phyloP scores from a whole-genome alignment of 1,140 invertebrate species.

The Drosophila ironensis region DNA sequence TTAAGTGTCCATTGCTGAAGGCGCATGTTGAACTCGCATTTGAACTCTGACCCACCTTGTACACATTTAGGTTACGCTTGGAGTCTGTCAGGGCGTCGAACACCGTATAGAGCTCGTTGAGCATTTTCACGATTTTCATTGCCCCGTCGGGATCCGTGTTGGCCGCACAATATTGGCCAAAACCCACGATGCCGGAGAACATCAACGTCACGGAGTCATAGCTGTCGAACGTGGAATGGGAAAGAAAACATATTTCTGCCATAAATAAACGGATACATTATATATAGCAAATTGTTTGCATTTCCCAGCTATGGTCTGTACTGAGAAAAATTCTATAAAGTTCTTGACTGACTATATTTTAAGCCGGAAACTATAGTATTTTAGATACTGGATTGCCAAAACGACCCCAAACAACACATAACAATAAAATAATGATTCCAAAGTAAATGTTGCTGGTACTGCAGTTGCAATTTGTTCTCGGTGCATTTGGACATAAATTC shows the following conservation, averaged over 20 bases:
- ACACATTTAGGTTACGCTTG: constrained; percentile 94
- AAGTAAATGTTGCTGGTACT: too few species aligned
- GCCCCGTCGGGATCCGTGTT: constrained; percentile 93
- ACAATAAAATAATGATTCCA: too few species aligned
- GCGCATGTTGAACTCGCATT: constrained; percentile 14
- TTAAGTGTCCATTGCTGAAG: constrained; percentile 40
- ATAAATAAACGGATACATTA: constrained; percentile 58
- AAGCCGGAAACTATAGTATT: neutral
- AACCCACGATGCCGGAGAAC: constrained; percentile 97
- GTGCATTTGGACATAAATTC: neutral
- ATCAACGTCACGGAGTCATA: constrained; percentile 95
- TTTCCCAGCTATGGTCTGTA: neutral
- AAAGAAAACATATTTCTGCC: constrained; percentile 11
- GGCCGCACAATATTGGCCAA: constrained; percentile 92
- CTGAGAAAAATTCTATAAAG: neutral
- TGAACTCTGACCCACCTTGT: constrained; percentile 88
- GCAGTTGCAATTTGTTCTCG: constrained; percentile 8
- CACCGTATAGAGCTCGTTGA: constrained; percentile 94
- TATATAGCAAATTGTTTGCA: constrained; percentile 56
- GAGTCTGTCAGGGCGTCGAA: constrained; percentile 96
- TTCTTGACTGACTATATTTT: neutral
- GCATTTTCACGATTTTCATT: constrained; percentile 96
- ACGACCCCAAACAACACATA: too few species aligned
- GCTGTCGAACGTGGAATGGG: constrained; percentile 77
- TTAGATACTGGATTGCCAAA: neutral